Evolutionary conservation across 2,797 vertebrate genomes (phyloP), one percentile per base, ranked within the genome.

Genomic region (Phoebastria nigripes): DNA sequence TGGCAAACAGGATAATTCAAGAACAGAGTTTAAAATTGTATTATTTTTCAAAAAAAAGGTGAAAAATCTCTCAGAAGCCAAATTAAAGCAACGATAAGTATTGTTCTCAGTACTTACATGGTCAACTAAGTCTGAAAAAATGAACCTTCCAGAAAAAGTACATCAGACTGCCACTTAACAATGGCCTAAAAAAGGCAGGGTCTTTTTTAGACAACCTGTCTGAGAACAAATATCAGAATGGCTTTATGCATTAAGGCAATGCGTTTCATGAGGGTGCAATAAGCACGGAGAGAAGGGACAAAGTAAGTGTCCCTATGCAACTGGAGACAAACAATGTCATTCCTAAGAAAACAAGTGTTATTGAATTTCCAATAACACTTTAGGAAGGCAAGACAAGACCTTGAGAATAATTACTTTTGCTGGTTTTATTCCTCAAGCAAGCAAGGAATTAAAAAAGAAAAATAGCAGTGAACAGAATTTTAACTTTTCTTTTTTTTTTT

Each of bases 321-420:
- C 82, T 59, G 33, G 39, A 74, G 39, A 62, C n/a, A 79, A 91
- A 88, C 49, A 56, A 72, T 66, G 72, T 55, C 51, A 88, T 52
- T 89, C 24, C 66, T 71, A 72, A 80, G 84, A 77, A 96, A 95
- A 93, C 42, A 91, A 54, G 19, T 58, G 58, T 89, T 93, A 84
- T 1, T 83, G 72, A 82, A 83, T 90, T 96, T 91, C 79, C 72
- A 91, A 8, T 47, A 87, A 71, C 28, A 15, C 49, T 87, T 94
- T 25, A 89, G 66, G 14, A 90, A 90, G 21, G 54, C 24, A 61
- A 93, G 76, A 86, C 56, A 80, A 87, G 79, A 87, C 71, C 52
- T 93, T 82, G 69, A 91, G 72, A 87, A 88, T 90, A 92, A 95
- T 79, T 89, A 72, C 52, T 62, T 90, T 44, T 44, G 58, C 47